phyloP scores from a whole-genome alignment of 92 coral and sea anemone genomes.

The Actinostola sp. region DNA sequence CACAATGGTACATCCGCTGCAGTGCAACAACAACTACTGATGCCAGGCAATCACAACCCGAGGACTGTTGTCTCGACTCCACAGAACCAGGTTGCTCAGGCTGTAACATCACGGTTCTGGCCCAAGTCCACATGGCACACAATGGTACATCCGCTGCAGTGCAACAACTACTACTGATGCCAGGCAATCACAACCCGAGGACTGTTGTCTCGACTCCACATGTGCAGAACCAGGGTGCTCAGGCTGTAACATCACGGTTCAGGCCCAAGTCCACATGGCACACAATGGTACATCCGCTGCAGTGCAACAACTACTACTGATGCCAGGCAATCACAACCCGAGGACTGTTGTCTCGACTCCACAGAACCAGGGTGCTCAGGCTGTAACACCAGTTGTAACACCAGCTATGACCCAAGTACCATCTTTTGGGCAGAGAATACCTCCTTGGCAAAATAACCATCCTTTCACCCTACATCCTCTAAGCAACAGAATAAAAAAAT shows the following conservation, averaged over 20 bases:
- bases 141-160: neutral
- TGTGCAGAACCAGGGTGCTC: no score
- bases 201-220: neutral
- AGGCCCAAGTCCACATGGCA: neutral
- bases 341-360: neutral
- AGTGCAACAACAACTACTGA: no score
- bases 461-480: conserved; percentile 21
- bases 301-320: no score
- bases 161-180: no score
- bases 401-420: neutral
- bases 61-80: neutral
- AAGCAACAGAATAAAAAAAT: conserved; percentile 31
- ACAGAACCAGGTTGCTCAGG: neutral
- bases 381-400: neutral
- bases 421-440: neutral
- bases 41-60: no score
- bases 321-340: no score
- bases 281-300: neutral
- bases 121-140: neutral
- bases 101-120: no score
- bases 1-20: neutral
- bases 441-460: conserved; percentile 21
- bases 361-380: neutral
- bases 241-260: no score
- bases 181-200: no score